A percentile compares a stretch with the other conserved stretches of the same genome.
These are phyloP conservation scores for Gorsachius magnificus DNA, from an alignment of 2,797 vertebrate genomes.

Conservation along the genomic window DNA sequence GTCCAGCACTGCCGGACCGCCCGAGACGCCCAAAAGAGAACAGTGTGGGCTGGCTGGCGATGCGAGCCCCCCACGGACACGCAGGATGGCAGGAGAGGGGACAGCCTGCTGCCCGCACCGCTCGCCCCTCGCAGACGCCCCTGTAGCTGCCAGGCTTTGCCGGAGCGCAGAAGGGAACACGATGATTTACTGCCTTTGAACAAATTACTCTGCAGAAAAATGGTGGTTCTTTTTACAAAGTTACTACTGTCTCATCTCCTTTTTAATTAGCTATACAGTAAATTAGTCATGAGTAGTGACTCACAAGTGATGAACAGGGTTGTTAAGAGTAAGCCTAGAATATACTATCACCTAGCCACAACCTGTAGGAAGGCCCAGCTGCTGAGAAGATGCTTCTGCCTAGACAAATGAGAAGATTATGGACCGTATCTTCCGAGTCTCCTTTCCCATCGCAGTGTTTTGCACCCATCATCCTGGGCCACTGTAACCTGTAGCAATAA, in stretches of 20 bases:
- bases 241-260: neutral
- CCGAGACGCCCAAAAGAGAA: neutral
- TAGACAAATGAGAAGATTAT: neutral
- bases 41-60: rapidly evolving
- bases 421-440: neutral
- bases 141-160: rapidly evolving
- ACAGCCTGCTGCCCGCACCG: rapidly evolving
- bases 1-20: neutral
- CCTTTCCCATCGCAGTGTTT: neutral
- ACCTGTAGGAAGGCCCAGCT: neutral
- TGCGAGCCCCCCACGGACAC: rapidly evolving
- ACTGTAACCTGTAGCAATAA: rapidly evolving
- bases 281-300: neutral
- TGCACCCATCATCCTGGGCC: neutral
- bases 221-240: neutral
- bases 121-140: neutral
- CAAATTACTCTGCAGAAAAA: neutral
- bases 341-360: neutral
- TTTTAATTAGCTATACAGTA: neutral
- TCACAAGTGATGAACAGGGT: neutral
- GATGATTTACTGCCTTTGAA: neutral
- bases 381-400: neutral
- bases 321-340: neutral
- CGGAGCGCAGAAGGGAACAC: rapidly evolving
- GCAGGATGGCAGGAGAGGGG: neutral